Percentiles rank a stretch among this genome's conserved stretches.
Conservation (phyloP, 2,888 invertebrate genomes). For the Microctonus aethiopoides region DNA sequence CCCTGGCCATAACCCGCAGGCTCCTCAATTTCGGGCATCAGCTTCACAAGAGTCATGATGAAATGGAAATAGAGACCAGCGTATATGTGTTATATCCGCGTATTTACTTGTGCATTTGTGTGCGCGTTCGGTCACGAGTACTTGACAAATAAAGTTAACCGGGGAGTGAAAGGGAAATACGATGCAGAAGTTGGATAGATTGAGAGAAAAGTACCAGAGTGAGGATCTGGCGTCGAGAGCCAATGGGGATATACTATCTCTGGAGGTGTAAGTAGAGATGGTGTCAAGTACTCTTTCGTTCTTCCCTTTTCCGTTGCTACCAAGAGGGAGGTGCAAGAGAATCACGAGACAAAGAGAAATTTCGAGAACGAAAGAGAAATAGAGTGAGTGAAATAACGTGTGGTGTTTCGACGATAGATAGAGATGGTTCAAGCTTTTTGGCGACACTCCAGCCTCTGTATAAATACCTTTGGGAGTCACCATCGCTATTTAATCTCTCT, state of each 20-base stretch:
- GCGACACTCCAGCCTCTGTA: conserved; percentile 62
- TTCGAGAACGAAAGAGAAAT: neutral
- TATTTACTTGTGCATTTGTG: conserved; percentile 13
- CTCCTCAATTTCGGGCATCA: conserved; percentile 52
- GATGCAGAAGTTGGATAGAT: neutral
- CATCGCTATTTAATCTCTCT: conserved; percentile 38
- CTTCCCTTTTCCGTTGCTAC: conserved; percentile 15
- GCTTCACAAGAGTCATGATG: neutral
- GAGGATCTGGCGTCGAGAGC: conserved; percentile 45
- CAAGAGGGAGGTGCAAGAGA: neutral
- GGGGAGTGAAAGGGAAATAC: conserved; percentile 24
- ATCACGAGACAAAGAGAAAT: conserved; percentile 28
- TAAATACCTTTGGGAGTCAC: conserved; percentile 62
- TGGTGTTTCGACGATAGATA: conserved; percentile 57
- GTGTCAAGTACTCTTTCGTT: conserved; percentile 46
- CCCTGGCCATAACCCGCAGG: conserved; percentile 40
- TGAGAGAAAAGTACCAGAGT: conserved; percentile 14
- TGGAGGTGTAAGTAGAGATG: conserved; percentile 39
- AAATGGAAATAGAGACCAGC: neutral
- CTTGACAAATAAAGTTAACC: conserved; percentile 54
- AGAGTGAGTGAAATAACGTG: conserved; percentile 20
- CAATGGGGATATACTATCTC: conserved; percentile 40
- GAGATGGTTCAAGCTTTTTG: conserved; percentile 63
- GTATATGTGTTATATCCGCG: neutral
- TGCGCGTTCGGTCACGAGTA: conserved; percentile 33